Conservation (phyloP, 2,113 vertebrate species). For the Prolemur simus region DNA sequence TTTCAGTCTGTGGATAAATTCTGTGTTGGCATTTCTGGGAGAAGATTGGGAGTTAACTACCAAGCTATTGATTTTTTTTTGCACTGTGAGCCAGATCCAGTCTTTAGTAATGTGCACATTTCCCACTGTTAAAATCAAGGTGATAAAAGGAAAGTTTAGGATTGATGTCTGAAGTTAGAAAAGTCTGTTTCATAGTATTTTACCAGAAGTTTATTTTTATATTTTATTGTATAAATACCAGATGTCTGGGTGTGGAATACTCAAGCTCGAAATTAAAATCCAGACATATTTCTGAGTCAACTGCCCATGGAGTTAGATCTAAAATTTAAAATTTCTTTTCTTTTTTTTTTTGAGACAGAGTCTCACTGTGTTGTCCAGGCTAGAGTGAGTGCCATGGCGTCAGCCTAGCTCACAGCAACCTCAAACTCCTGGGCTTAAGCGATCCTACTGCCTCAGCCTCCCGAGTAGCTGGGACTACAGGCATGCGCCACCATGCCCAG, state of each 20-base stretch:
- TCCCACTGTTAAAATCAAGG: constrained; percentile 29
- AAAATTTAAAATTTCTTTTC: constrained; percentile 23
- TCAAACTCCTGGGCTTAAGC: too few relatives aligned
- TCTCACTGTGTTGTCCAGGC: too few relatives aligned
- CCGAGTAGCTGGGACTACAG: too few relatives aligned
- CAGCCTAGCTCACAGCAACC: too few relatives aligned
- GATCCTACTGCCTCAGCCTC: too few relatives aligned
- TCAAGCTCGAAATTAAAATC: constrained; percentile 40
- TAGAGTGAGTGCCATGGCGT: too few relatives aligned
- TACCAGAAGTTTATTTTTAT: constrained; percentile 41
- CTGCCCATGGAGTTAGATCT: background rate
- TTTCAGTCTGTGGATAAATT: constrained; percentile 55
- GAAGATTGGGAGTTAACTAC: constrained; percentile 40
- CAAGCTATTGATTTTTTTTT: constrained; percentile 40
- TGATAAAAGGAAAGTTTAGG: constrained; percentile 52
- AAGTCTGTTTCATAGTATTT: constrained; percentile 43
- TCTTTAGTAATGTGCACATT: constrained; percentile 49
- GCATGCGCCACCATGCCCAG: too few relatives aligned
- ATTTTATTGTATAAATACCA: background rate
- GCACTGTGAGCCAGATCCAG: constrained; percentile 2
- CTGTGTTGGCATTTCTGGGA: constrained; percentile 48
- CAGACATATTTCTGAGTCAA: background rate
- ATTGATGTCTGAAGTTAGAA: constrained; percentile 38
- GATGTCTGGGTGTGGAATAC: background rate
- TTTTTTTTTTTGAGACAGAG: too few relatives aligned